Base-by-base conservation (phyloP, 2,888 invertebrate species). In the Aplocera efformata region DNA sequence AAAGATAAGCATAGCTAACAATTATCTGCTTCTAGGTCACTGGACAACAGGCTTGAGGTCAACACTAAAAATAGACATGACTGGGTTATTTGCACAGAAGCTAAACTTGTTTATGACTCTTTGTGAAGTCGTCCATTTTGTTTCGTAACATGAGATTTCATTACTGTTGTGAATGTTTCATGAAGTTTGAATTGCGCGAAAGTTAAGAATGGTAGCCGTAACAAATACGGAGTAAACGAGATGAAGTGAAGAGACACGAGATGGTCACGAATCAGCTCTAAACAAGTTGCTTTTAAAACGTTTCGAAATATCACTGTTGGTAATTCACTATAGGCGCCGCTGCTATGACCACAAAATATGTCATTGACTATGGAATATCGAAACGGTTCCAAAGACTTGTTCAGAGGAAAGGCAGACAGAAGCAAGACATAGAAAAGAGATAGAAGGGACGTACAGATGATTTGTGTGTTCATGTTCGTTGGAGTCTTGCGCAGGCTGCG, bases 391-490 rank as follows among this genome's bases (percentile, higher is more conserved):
- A 17, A 17, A 17, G 13, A 9, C 8, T 28, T 21, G 7, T 3
- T 9, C 1, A 30, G 30, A 31, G 11, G 33, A 20, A 40, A 57
- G 55, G 58, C 46, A 56, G 51, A 61, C 53, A 54, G 56, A 65
- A 64, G 66, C 64, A 56, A 62, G 52, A 65, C 64, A 67, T 53
- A 57, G 75, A 72, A 75, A 63, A 80, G 72, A 79, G 61, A 82
- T 60, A 74, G 74, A 79, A 78, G 75, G 77, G 71, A 89, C 89
- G 76, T 88, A 88, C 88, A 88, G 80, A 78, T 86, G 83, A 82
- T 85, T 86, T 74, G 81, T 82, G 62, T 88, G 85, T 81, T 89
- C 88, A 67, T 85, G 77, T 70, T 88, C 88, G 80, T 81, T 85
- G 79, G 74, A 75, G 74, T 79, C 84, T 53, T 85, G 84, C 37